These are phyloP conservation scores for Pelosia muscerda DNA, from an alignment of 2,888 invertebrate species.

Conservation along the genomic window DNA sequence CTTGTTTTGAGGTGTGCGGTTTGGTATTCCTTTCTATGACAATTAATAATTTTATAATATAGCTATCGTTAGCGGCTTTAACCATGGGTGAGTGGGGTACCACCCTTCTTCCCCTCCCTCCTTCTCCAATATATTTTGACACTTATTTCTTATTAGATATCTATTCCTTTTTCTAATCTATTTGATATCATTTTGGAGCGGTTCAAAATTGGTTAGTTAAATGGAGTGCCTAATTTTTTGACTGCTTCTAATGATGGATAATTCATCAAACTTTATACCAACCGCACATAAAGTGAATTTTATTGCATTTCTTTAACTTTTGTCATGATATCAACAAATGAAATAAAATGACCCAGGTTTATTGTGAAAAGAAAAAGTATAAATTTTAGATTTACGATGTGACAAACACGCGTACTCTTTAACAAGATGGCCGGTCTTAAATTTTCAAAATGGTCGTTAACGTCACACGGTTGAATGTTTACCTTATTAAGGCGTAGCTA, in stretches of 20 bases:
- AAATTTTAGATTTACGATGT: constrained; percentile 75
- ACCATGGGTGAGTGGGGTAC: no score
- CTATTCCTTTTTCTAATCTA: no score
- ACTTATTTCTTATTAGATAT: no score
- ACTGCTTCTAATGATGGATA: not conserved
- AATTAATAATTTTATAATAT: no score
- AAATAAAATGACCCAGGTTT: constrained; percentile 42
- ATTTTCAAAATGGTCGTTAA: constrained; percentile 73
- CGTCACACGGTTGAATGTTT: constrained; percentile 67
- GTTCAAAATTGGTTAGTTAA: no score
- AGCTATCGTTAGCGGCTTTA: no score
- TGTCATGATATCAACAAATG: constrained; percentile 52
- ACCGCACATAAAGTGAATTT: not conserved
- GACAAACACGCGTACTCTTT: constrained; percentile 69
- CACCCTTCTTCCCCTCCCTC: no score
- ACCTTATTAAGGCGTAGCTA: constrained; percentile 73
- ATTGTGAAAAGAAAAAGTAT: constrained; percentile 55
- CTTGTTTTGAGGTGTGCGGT: no score
- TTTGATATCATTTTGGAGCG: no score
- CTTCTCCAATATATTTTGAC: no score
- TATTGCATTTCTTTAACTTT: constrained; percentile 24
- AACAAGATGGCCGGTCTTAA: constrained; percentile 69
- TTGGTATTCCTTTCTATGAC: no score
- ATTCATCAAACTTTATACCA: not conserved
- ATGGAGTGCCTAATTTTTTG: not conserved